Base-by-base conservation (phyloP, 2,888 invertebrate genomes). In the Scaeva pyrastri region DNA sequence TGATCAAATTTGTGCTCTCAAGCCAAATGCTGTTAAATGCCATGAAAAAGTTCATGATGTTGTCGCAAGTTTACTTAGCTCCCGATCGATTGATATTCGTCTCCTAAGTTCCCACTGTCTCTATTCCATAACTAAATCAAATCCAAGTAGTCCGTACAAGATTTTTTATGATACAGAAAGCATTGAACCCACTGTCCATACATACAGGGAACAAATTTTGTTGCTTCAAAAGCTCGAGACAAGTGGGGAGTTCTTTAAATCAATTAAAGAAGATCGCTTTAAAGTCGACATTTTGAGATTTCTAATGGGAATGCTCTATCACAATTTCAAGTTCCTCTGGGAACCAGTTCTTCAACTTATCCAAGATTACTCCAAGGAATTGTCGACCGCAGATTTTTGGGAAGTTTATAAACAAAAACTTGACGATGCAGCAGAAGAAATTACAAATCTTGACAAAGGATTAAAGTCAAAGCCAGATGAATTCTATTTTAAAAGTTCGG, bases 241-340 rank as follows among this genome's bases (percentile, higher is more conserved):
- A 79, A 94, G 94, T 58, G 94, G 94, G 19, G 94, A 94, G 23
- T 94, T 94, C 82, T 94, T 94, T 88, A 93, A 94, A 86, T 91
- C 92, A 71, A 88, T 90, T 5, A 94, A 94, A 89, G 92, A 94
- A 62, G 93, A 94, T 0, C 93, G 94, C 7, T 96, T 94, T 88
- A 93, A 94, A 89, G 93, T 94, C 88, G 94, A 96, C 89, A 95
- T 96, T 0, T 90, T 99, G 21, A 94, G 95, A 83, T 97, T 96
- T 89, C 94, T 98, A 89, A 93, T 98, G 41, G 98, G 98, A 2
- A 94, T 95, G 80, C 93, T 98, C 64, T 97, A 96, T 91, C 94
- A 96, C 21, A 98, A 98, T 91, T 98, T 99, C 90, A 96, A 97
- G 88, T 93, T 97, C 14, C 91, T 99, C 0, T 98, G 98, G 98